Percentiles rank a stretch among this genome's conserved stretches.
These are phyloP conservation scores for Darevskia nairensis DNA, from an alignment of 2,797 vertebrate species.

Conservation along the genomic window DNA sequence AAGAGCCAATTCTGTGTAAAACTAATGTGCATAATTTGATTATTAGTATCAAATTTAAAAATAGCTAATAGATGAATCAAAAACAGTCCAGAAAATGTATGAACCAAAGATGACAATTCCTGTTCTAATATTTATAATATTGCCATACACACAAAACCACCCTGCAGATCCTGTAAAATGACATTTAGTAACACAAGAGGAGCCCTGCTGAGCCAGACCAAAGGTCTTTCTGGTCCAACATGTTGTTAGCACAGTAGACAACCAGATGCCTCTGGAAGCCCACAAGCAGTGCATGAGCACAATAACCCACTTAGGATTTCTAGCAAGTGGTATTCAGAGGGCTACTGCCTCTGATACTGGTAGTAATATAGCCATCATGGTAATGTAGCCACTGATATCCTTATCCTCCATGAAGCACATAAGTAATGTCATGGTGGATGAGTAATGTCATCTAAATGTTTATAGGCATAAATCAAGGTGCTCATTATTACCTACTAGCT, in stretches of 20 bases:
- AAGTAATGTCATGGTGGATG: background rate
- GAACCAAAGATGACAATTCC: constrained; percentile 7
- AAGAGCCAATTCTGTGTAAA: constrained; percentile 7
- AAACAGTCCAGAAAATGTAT: constrained; percentile 1
- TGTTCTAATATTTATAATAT: background rate
- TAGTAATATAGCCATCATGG: too few relatives aligned
- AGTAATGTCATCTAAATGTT: constrained; percentile 12
- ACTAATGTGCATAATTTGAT: background rate
- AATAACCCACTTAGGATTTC: too few relatives aligned
- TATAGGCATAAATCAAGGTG: constrained; percentile 22
- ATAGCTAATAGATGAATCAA: constrained; percentile 1
- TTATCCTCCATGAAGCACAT: too few relatives aligned
- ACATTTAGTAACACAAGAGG: background rate
- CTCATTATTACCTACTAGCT: constrained; percentile 18
- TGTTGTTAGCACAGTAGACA: too few relatives aligned
- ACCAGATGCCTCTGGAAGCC: too few relatives aligned
- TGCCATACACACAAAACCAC: background rate
- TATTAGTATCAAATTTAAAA: constrained; percentile 24
- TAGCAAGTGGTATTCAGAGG: too few relatives aligned
- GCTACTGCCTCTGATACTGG: too few relatives aligned
- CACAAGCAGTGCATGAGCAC: too few relatives aligned
- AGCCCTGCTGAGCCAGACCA: too few relatives aligned
- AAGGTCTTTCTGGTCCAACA: too few relatives aligned
- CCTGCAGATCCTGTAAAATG: background rate
- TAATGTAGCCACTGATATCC: too few relatives aligned